Conservation (phyloP, 2,888 invertebrate genomes). For the Yponomeuta plumbellus region DNA sequence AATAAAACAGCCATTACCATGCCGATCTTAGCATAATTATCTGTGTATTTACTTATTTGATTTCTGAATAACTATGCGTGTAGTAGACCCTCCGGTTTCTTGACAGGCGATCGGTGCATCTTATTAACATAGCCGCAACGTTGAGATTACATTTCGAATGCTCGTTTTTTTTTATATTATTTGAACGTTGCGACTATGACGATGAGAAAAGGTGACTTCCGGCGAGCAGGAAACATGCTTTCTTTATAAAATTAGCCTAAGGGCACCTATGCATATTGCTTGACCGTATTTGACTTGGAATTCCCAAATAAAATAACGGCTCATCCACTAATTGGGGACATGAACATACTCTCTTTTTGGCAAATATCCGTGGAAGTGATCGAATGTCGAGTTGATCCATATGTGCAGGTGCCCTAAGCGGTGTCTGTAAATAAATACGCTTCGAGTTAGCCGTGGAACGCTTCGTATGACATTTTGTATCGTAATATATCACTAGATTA, state of each 20-base stretch:
- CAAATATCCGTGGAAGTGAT: background rate
- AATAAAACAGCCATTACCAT: too few relatives aligned
- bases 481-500: background rate
- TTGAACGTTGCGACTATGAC: too few relatives aligned
- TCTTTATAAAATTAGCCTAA: constrained; percentile 30
- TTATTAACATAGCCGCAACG: background rate
- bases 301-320: background rate
- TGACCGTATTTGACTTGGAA: background rate
- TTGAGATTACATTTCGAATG: background rate
- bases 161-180: background rate
- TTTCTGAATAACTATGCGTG: too few relatives aligned
- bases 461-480: background rate
- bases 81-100: too few relatives aligned
- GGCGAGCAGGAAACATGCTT: too few relatives aligned
- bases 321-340: too few relatives aligned
- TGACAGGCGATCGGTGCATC: too few relatives aligned
- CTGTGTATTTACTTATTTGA: too few relatives aligned
- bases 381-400: background rate
- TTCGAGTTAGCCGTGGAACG: background rate
- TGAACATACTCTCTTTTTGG: too few relatives aligned
- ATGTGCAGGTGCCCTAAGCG: background rate
- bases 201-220: too few relatives aligned
- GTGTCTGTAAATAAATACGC: background rate
- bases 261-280: background rate
- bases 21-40: too few relatives aligned